These are phyloP conservation scores for Hiodon tergisus DNA, from an alignment of 2,113 vertebrate species.

Conservation along the genomic window DNA sequence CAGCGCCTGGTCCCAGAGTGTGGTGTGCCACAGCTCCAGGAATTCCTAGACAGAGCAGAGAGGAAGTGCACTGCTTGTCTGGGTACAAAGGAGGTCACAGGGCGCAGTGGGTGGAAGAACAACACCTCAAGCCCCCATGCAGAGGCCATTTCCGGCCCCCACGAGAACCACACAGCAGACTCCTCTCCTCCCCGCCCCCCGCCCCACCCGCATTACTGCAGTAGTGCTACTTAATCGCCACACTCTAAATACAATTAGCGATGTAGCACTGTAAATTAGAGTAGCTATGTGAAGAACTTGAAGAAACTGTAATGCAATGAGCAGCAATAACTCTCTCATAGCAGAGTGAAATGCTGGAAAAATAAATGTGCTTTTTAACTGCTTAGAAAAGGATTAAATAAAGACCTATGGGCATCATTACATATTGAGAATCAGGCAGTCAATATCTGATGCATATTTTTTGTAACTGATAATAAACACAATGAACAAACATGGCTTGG, in stretches of 20 bases:
- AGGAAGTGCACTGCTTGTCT: conserved; percentile 61
- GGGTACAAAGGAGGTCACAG: conserved; percentile 54
- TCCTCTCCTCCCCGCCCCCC: neutral
- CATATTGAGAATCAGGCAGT: too few relatives aligned
- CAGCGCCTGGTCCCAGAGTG: conserved; percentile 53
- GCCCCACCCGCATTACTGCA: neutral
- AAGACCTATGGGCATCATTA: too few relatives aligned
- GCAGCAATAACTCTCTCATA: too few relatives aligned
- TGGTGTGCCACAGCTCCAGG: neutral
- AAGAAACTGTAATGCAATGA: too few relatives aligned
- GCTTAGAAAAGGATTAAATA: too few relatives aligned
- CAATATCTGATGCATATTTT: neutral
- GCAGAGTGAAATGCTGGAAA: too few relatives aligned
- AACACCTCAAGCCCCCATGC: conserved; percentile 31
- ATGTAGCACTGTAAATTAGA: too few relatives aligned
- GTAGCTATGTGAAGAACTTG: too few relatives aligned
- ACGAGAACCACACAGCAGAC: neutral
- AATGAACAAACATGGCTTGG: conserved; percentile 5
- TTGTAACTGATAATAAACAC: neutral
- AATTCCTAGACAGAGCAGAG: conserved; percentile 28
- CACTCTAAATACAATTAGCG: too few relatives aligned
- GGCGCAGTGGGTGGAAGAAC: conserved; percentile 49
- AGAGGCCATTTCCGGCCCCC: neutral
- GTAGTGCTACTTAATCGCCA: neutral
- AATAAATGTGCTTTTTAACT: too few relatives aligned